These are phyloP conservation scores for Cyclargus thomasi DNA, from an alignment of 1,140 invertebrate species.

Conservation along the genomic window DNA sequence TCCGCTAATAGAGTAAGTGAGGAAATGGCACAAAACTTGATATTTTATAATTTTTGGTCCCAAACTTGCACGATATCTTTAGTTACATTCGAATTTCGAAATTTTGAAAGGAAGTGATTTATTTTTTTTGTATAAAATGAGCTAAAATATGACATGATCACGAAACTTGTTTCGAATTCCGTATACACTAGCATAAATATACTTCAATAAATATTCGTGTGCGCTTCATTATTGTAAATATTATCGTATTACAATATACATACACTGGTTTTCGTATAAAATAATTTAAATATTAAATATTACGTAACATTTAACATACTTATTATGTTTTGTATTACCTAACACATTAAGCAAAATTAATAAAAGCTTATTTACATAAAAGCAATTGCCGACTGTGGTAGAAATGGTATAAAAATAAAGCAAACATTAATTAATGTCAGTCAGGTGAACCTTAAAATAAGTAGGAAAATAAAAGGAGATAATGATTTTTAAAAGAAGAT, in stretches of 20 bases:
- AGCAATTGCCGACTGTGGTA: not conserved
- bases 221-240: conserved; percentile 18
- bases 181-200: conserved; percentile 15
- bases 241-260: conserved; percentile 18
- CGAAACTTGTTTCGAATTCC: conserved; percentile 7
- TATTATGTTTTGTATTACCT: conserved; percentile 9
- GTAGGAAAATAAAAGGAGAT: not conserved
- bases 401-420: not conserved
- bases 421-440: not conserved
- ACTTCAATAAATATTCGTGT: conserved; percentile 21
- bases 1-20: conserved; percentile 16
- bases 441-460: not conserved
- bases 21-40: conserved; percentile 18
- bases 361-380: conserved; percentile 4
- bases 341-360: not conserved
- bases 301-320: conserved; percentile 1
- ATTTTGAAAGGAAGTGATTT: conserved; percentile 8
- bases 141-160: not conserved
- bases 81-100: conserved; percentile 18
- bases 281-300: conserved; percentile 14
- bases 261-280: conserved; percentile 22
- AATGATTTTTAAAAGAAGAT: not conserved
- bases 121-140: conserved; percentile 1
- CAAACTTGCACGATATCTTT: conserved; percentile 19
- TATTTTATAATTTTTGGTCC: conserved; percentile 23